Base-by-base conservation (phyloP, 1,140 invertebrate species). In the Tetramorium parvispinum region DNA sequence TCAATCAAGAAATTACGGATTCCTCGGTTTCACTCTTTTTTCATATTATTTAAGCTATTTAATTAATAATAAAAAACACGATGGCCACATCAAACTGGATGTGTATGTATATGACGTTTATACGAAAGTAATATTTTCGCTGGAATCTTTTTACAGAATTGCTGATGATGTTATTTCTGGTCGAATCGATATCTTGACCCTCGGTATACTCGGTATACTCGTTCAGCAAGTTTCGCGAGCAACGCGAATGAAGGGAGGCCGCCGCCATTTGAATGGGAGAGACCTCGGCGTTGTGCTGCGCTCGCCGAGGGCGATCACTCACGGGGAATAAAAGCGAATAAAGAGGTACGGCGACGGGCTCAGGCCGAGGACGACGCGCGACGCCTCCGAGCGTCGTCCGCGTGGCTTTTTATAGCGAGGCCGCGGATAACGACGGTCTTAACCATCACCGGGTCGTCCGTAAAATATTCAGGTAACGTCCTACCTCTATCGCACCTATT, bases 391-490 rank as follows among this genome's bases (percentile, higher is more conserved):
- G 55, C 43, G 59, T 57, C 37, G 40, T 24, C 37, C 49, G 46
- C 59, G 55, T 76, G 59, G 66, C 73, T 78, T 73, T 70, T 86
- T 79, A 86, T 88, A 88, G 87, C 59, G 24, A 61, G 51, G 86
- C 65, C 46, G 49, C 37, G 61, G 73, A 87, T 86, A 86, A 85
- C 75, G 75, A 27, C 66, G 46, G 2, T 32, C 40, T 86, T 79
- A 73, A 55, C 43, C 68, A 65, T 16, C 76, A 66, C 40, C 63
- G 51, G 55, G 75, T 79, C 87, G 81, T 27, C 10, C 16, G 49
- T 89, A 78, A 89, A 89, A 88, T 82, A 86, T 89, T 86, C 85
- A 77, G 59, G 75, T 70, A 71, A 78, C 63, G 70, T 88, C 63
- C 87, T 87, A 71, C 32, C 79, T 68, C 65, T 83, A 66, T 57